Percentiles rank a stretch among this genome's conserved stretches.
Conservation (phyloP, 2,888 invertebrate species). For the Abrostola triplasia region DNA sequence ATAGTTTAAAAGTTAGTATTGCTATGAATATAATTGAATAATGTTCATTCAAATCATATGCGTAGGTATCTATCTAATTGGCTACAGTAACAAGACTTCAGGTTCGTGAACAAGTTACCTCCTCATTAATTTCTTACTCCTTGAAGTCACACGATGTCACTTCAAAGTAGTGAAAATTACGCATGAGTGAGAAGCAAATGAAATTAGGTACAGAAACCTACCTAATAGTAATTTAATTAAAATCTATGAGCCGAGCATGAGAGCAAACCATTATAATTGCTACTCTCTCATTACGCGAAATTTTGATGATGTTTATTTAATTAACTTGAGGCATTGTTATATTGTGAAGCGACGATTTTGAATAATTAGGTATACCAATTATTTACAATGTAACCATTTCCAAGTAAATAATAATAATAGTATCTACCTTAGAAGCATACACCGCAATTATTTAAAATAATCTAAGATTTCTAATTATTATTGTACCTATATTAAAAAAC, state of each 20-base stretch:
- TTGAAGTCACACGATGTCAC: neutral
- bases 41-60: too few relatives aligned
- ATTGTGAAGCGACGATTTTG: neutral
- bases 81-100: too few relatives aligned
- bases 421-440: too few relatives aligned
- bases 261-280: neutral
- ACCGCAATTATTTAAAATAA: too few relatives aligned
- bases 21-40: too few relatives aligned
- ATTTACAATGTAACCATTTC: neutral
- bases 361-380: neutral
- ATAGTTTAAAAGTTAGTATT: too few relatives aligned
- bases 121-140: neutral
- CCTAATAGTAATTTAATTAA: constrained; percentile 8
- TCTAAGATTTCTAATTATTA: too few relatives aligned
- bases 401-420: too few relatives aligned
- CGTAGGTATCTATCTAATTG: too few relatives aligned
- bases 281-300: neutral
- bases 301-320: constrained; percentile 8
- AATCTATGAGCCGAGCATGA: constrained; percentile 1
- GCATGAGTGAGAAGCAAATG: neutral
- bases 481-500: too few relatives aligned
- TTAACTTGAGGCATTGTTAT: constrained; percentile 1
- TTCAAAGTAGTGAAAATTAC: constrained; percentile 5
- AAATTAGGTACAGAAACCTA: neutral
- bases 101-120: too few relatives aligned